Percentiles rank a stretch among this genome's conserved stretches.
Conservation (phyloP, 92 coral and sea anemone genomes). For the Micromussa lordhowensis region DNA sequence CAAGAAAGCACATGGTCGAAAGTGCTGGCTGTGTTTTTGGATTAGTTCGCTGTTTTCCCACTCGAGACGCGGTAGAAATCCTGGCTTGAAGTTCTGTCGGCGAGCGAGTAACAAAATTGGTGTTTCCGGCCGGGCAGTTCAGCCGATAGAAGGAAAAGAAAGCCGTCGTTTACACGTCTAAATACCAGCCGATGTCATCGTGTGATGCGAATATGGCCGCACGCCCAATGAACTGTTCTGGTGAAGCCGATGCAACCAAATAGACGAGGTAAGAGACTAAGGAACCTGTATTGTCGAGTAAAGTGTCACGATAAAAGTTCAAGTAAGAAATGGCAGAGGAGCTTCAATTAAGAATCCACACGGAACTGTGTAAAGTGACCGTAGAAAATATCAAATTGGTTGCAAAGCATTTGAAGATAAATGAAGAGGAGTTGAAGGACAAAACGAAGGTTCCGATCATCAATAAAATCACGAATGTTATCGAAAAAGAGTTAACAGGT, state of each 20-base stretch:
- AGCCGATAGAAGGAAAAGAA: not conserved
- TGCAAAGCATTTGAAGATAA: constrained; percentile 15
- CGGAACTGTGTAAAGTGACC: constrained; percentile 20
- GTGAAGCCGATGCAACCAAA: not conserved
- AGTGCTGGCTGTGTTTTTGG: too few relatives aligned
- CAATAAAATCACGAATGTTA: not conserved
- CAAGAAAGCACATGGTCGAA: too few relatives aligned
- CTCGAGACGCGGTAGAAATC: too few relatives aligned
- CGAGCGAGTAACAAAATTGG: not conserved
- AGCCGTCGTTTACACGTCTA: not conserved
- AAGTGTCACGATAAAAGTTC: not conserved
- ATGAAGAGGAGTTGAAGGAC: not conserved
- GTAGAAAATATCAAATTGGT: not conserved
- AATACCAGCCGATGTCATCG: constrained; percentile 5
- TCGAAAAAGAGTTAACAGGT: not conserved
- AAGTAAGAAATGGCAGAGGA: constrained; percentile 9
- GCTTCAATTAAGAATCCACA: not conserved
- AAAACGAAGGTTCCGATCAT: constrained; percentile 1
- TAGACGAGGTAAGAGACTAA: not conserved
- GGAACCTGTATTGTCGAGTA: not conserved
- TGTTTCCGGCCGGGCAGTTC: not conserved
- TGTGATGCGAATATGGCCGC: not conserved
- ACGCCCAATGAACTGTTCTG: not conserved
- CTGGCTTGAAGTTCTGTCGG: too few relatives aligned
- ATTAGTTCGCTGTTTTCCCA: too few relatives aligned